Evolutionary conservation across 2,888 invertebrate species (phyloP).

Genomic region (Cataglyphis cursor): DNA sequence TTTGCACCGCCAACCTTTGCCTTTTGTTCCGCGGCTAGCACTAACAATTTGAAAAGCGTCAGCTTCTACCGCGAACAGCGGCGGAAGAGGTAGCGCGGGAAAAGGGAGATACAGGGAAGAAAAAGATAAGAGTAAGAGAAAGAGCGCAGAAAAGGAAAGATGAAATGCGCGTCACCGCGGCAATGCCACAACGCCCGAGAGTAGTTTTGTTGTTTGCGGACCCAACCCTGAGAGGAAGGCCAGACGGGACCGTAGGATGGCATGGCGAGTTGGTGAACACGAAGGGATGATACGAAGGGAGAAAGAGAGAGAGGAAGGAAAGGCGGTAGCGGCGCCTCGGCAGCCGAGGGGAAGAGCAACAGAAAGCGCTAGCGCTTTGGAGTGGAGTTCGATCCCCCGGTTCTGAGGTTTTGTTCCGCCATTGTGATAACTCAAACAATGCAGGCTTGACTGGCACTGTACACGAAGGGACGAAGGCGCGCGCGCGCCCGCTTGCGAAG

Average conservation of each 20-base stretch:
- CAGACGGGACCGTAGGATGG: constrained; percentile 34
- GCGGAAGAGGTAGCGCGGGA: constrained; percentile 34
- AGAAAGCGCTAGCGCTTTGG: constrained; percentile 64
- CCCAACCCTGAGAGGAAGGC: constrained; percentile 2
- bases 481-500: constrained; percentile 55
- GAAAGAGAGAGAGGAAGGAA: not conserved
- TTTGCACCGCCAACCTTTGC: constrained; percentile 71
- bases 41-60: constrained; percentile 68
- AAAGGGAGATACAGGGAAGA: not conserved
- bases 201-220: constrained; percentile 67
- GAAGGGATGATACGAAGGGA: not conserved
- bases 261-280: constrained; percentile 40
- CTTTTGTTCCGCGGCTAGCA: constrained; percentile 67
- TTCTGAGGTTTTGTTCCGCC: constrained; percentile 81
- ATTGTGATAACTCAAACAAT: constrained; percentile 85
- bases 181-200: constrained; percentile 42
- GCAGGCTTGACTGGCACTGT: constrained; percentile 70
- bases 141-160: constrained; percentile 29
- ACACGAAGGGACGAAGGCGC: constrained; percentile 66
- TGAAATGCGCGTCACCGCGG: constrained; percentile 42
- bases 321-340: constrained; percentile 31
- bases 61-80: constrained; percentile 58
- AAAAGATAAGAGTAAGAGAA: constrained; percentile 33
- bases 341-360: constrained; percentile 61
- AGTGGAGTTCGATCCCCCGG: constrained; percentile 79